Evolutionary conservation across 2,797 vertebrate genomes (phyloP).

Genomic region (Euthynnus affinis): DNA sequence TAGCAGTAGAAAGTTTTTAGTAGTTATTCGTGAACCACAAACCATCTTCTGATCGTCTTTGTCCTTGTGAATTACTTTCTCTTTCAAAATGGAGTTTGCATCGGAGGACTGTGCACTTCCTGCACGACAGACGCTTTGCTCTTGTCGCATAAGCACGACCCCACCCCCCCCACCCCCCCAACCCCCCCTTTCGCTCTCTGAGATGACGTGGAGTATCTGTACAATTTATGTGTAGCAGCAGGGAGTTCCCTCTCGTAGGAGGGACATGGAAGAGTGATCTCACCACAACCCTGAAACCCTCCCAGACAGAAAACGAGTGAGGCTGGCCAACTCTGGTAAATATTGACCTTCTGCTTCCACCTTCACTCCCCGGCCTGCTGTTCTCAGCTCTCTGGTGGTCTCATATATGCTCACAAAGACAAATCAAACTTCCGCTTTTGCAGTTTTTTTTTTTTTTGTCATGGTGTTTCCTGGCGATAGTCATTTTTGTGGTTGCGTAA

Average conservation of each 20-base stretch:
- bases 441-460: constrained; percentile 12
- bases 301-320: constrained; percentile 51
- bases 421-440: constrained; percentile 51
- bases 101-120: constrained; percentile 20
- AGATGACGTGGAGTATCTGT: constrained; percentile 49
- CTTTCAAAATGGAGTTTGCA: constrained; percentile 44
- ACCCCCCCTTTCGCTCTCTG: background rate
- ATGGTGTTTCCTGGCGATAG: constrained; percentile 60
- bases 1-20: background rate
- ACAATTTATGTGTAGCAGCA: constrained; percentile 76
- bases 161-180: constrained; percentile 5
- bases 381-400: constrained; percentile 44
- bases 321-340: constrained; percentile 76
- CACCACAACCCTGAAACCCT: constrained; percentile 67
- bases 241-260: constrained; percentile 86
- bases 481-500: background rate
- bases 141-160: background rate
- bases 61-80: background rate
- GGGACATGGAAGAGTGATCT: constrained; percentile 66
- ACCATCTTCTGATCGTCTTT: background rate
- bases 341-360: constrained; percentile 82
- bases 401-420: constrained; percentile 17
- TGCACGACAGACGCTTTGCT: background rate
- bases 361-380: constrained; percentile 23
- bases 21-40: background rate